These are phyloP conservation scores for Luperina nickerlii DNA, from an alignment of 2,888 invertebrate species.

Conservation along the genomic window DNA sequence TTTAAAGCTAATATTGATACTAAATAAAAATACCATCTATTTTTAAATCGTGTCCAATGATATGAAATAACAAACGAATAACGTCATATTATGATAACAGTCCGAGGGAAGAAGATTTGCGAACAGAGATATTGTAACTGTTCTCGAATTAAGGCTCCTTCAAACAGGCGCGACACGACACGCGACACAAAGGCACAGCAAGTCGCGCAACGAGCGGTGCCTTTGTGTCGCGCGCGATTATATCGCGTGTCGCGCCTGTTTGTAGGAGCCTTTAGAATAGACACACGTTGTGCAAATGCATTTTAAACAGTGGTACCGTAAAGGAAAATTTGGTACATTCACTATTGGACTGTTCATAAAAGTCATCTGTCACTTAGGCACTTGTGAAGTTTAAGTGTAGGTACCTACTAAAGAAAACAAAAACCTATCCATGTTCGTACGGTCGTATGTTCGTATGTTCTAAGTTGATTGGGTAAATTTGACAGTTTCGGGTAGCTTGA, in stretches of 20 bases:
- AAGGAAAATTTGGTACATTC: neutral
- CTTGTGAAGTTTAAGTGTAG: conserved; percentile 13
- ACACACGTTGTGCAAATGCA: neutral
- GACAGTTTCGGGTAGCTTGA: too few species aligned
- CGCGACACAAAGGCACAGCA: too few species aligned
- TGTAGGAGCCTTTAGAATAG: too few species aligned
- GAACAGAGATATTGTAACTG: neutral
- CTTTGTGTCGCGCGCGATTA: too few species aligned
- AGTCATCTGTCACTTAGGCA: conserved; percentile 4
- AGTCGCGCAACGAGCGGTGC: too few species aligned
- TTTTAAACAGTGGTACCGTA: neutral
- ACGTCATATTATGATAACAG: neutral
- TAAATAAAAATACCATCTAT: too few species aligned
- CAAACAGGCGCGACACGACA: too few species aligned
- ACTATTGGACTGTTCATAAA: conserved; percentile 3
- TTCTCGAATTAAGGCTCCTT: conserved; percentile 1
- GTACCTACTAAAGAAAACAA: conserved; percentile 9
- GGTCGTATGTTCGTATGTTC: too few species aligned
- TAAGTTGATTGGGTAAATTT: too few species aligned
- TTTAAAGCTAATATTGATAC: too few species aligned
- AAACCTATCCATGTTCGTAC: conserved; percentile 7
- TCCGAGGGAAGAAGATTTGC: neutral
- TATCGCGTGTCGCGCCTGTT: too few species aligned
- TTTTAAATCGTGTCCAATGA: neutral
- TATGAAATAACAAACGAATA: conserved; percentile 5